phyloP scores from a whole-genome alignment of 1,140 invertebrate species.

The Battus philenor region DNA sequence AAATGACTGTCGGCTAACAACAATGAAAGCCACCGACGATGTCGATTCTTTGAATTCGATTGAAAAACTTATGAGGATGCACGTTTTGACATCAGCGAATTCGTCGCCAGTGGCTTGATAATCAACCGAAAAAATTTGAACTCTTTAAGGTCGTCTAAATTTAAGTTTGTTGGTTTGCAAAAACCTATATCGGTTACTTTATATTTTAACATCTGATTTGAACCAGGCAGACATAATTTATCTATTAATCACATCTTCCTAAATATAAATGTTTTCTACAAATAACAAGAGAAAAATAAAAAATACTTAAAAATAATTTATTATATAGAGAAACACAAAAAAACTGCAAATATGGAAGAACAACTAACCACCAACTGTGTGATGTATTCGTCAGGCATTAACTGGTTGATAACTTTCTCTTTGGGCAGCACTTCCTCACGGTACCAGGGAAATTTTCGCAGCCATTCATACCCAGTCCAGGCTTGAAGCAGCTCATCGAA shows the following conservation, averaged over 20 bases:
- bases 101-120: slow-evolving; percentile 58
- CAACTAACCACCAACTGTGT: slow-evolving; percentile 41
- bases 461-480: slow-evolving; percentile 44
- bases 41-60: slow-evolving; percentile 68
- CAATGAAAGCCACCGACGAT: slow-evolving; percentile 71
- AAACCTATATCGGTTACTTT: too few relatives aligned
- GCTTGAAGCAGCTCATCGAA: slow-evolving; percentile 40
- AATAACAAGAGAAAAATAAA: too few relatives aligned
- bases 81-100: slow-evolving; percentile 73
- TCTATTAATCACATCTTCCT: too few relatives aligned
- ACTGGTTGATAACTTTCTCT: slow-evolving; percentile 36
- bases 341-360: too few relatives aligned
- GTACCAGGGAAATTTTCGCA: slow-evolving; percentile 43
- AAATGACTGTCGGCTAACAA: slow-evolving; percentile 63
- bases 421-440: slow-evolving; percentile 47
- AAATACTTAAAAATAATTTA: too few relatives aligned
- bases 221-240: too few relatives aligned
- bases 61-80: slow-evolving; percentile 72
- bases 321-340: too few relatives aligned
- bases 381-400: slow-evolving; percentile 36
- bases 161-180: too few relatives aligned
- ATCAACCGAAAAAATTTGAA: slow-evolving; percentile 58
- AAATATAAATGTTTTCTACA: too few relatives aligned
- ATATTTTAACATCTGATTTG: too few relatives aligned
- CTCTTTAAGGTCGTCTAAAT: too few relatives aligned